Percentiles rank a stretch among this genome's conserved stretches.
These are phyloP conservation scores for Octomys mimax DNA, from an alignment of 2,797 vertebrate genomes.

Conservation along the genomic window DNA sequence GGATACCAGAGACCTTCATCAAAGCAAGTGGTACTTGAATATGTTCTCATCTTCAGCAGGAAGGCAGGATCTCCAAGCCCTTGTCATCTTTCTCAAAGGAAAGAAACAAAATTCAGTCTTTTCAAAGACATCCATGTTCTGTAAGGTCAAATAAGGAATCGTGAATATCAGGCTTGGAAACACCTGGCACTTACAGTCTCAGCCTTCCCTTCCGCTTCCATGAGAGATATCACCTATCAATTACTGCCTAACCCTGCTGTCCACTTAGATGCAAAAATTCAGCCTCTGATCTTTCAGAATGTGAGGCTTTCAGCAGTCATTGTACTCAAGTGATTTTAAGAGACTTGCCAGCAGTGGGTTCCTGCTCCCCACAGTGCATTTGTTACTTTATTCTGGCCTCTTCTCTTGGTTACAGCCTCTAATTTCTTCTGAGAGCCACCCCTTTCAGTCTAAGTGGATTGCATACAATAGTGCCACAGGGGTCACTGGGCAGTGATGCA, in stretches of 20 bases:
- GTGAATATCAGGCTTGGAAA: background rate
- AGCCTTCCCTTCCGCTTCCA: background rate
- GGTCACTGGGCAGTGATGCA: background rate
- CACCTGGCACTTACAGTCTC: no score
- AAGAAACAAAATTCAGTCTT: background rate
- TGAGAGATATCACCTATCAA: background rate
- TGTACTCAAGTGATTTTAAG: background rate
- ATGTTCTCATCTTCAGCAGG: background rate
- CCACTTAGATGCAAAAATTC: background rate
- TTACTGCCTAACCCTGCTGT: no score
- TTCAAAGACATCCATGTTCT: background rate
- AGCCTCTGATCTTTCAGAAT: background rate
- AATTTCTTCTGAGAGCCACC: background rate
- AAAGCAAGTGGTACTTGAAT: conserved; percentile 47
- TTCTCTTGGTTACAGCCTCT: background rate
- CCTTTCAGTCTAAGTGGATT: background rate
- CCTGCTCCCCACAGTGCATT: background rate
- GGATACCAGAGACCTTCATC: conserved; percentile 56
- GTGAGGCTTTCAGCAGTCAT: background rate
- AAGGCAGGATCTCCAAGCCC: background rate
- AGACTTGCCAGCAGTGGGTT: background rate
- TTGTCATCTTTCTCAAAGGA: background rate
- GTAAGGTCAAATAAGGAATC: background rate
- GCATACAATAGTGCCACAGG: background rate
- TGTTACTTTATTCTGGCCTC: background rate